Percentiles rank a stretch among this genome's conserved stretches.
Conservation (phyloP, 1,140 invertebrate genomes). For the Megalopta genalis region DNA sequence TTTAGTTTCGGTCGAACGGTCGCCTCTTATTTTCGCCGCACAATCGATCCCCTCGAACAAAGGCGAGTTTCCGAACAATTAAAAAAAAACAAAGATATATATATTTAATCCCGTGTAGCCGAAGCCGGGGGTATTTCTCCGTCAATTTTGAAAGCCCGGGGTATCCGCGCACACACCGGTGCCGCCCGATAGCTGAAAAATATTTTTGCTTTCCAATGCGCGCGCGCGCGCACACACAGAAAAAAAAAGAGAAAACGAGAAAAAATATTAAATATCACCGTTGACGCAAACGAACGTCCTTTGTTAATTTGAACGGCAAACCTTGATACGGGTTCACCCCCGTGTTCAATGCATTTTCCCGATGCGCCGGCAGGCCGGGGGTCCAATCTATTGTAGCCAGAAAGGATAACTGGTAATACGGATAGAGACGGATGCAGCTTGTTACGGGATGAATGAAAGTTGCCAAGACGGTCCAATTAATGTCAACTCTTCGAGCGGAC, state of each 20-base stretch:
- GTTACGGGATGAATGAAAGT: slow-evolving; percentile 80
- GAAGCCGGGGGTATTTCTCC: too few relatives aligned
- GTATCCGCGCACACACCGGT: too few relatives aligned
- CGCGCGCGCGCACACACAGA: too few relatives aligned
- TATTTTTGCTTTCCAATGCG: background rate
- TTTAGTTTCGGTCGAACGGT: too few relatives aligned
- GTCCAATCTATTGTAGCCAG: slow-evolving; percentile 36
- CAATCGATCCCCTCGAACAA: too few relatives aligned
- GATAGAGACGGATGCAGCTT: slow-evolving; percentile 78
- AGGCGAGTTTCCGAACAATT: background rate
- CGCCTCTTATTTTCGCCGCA: too few relatives aligned
- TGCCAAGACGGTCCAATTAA: slow-evolving; percentile 80
- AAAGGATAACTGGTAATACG: slow-evolving; percentile 65
- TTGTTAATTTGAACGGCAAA: slow-evolving; percentile 52
- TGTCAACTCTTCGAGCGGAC: slow-evolving; percentile 76
- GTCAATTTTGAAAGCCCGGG: too few relatives aligned
- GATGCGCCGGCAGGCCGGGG: slow-evolving; percentile 14
- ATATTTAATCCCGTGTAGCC: too few relatives aligned
- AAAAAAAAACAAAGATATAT: background rate
- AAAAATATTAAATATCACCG: slow-evolving; percentile 39
- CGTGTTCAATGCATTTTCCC: slow-evolving; percentile 40
- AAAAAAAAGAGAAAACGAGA: too few relatives aligned
- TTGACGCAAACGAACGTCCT: slow-evolving; percentile 18
- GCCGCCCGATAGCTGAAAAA: background rate
- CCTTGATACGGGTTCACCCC: slow-evolving; percentile 38